These are phyloP conservation scores for Macrosteles quadrilineatus DNA, from an alignment of 1,140 invertebrate species.

Conservation along the genomic window DNA sequence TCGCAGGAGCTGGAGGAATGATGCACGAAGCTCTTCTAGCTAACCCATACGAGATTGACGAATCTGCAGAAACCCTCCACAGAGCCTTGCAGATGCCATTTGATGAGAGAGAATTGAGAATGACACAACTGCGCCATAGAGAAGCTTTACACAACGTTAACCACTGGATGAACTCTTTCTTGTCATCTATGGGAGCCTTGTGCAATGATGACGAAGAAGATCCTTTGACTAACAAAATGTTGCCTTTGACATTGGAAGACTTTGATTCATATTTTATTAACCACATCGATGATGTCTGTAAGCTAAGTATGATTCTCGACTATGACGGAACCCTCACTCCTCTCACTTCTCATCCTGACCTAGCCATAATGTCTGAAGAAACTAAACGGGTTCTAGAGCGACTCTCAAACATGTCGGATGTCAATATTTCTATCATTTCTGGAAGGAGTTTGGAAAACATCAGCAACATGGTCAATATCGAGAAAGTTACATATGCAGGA, in stretches of 20 bases:
- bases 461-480: conserved; percentile 71
- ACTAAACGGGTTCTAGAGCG: conserved; percentile 83
- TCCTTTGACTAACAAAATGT: conserved; percentile 79
- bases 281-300: conserved; percentile 85
- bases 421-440: conserved; percentile 86
- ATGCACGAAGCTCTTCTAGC: conserved; percentile 89
- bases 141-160: conserved; percentile 84
- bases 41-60: conserved; percentile 88
- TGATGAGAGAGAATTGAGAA: conserved; percentile 81
- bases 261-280: conserved; percentile 84
- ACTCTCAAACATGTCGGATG: conserved; percentile 81
- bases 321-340: conserved; percentile 89
- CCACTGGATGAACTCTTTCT: conserved; percentile 86
- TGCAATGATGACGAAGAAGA: conserved; percentile 73
- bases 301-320: conserved; percentile 80
- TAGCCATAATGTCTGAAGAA: conserved; percentile 80
- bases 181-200: conserved; percentile 81
- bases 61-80: conserved; percentile 84
- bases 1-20: conserved; percentile 87
- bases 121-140: conserved; percentile 79
- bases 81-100: conserved; percentile 85
- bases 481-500: conserved; percentile 79
- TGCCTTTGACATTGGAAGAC: conserved; percentile 82
- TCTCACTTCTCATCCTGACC: conserved; percentile 85
- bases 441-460: conserved; percentile 87